Percentiles rank a stretch among this genome's conserved stretches.
Evolutionary conservation across 2,113 vertebrate genomes (phyloP).

Genomic region (Malurus cyaneus): DNA sequence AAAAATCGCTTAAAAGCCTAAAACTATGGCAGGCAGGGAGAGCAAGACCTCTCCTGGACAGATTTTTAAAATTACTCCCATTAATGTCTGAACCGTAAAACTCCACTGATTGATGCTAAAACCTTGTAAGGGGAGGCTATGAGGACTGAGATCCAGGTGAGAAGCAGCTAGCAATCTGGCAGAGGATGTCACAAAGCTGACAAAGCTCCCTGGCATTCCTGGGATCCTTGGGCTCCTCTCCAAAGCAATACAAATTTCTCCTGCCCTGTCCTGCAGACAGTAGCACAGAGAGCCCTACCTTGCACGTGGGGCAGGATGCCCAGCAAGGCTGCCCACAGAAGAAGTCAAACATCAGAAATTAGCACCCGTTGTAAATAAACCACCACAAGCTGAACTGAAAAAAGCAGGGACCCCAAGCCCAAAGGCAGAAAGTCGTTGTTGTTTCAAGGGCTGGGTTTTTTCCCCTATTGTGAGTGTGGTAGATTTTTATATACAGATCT

Average conservation of each 20-base stretch:
- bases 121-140: background rate
- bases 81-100: background rate
- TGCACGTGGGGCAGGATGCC: background rate
- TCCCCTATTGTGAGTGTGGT: slow-evolving; percentile 44
- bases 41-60: background rate
- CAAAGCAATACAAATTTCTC: background rate
- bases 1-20: background rate
- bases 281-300: background rate
- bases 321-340: background rate
- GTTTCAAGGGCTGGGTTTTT: background rate
- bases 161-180: background rate
- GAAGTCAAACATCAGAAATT: background rate
- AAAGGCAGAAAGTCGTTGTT: slow-evolving; percentile 1
- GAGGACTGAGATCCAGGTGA: background rate
- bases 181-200: background rate
- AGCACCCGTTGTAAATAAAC: background rate
- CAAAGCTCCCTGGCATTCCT: background rate
- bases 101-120: background rate
- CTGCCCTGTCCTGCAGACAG: background rate
- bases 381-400: background rate
- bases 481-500: slow-evolving; percentile 65
- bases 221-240: background rate
- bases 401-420: accelerated
- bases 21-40: background rate
- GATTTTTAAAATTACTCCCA: background rate